These are phyloP conservation scores for Falco punctatus DNA, from an alignment of 2,113 vertebrate genomes.

Conservation along the genomic window DNA sequence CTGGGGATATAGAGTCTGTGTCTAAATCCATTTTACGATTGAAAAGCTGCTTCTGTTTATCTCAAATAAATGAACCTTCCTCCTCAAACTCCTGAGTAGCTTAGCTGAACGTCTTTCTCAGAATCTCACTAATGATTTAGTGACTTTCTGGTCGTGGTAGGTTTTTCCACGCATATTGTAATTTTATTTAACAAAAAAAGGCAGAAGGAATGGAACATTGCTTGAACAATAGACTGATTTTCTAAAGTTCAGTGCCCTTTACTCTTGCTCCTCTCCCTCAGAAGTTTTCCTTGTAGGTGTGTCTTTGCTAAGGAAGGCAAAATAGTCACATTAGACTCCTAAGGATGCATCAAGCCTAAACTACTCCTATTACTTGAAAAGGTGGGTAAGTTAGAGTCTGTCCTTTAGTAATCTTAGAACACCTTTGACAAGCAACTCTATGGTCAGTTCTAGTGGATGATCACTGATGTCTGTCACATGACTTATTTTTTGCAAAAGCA, in stretches of 20 bases:
- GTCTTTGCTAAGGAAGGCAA: neutral
- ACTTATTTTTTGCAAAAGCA: neutral
- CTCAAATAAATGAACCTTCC: neutral
- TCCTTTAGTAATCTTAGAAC: neutral
- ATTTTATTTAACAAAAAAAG: neutral
- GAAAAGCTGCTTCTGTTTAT: neutral
- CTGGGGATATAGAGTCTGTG: neutral
- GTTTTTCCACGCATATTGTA: neutral
- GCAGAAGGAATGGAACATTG: neutral
- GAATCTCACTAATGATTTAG: neutral
- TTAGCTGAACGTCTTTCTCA: neutral
- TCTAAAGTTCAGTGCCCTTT: neutral
- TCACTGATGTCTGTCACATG: neutral
- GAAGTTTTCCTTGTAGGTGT: neutral
- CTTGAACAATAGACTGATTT: neutral
- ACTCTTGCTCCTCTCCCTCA: neutral
- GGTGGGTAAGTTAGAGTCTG: rapidly evolving
- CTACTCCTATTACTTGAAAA: neutral
- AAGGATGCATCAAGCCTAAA: neutral
- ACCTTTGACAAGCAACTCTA: neutral
- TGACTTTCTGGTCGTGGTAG: neutral
- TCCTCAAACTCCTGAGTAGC: neutral
- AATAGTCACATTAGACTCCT: neutral
- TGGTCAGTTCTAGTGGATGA: neutral
- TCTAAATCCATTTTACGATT: neutral